A percentile compares a stretch with the other conserved stretches of the same genome.
These are phyloP conservation scores for Mus spretus DNA, from an alignment of 2,797 vertebrate species.

Conservation along the genomic window DNA sequence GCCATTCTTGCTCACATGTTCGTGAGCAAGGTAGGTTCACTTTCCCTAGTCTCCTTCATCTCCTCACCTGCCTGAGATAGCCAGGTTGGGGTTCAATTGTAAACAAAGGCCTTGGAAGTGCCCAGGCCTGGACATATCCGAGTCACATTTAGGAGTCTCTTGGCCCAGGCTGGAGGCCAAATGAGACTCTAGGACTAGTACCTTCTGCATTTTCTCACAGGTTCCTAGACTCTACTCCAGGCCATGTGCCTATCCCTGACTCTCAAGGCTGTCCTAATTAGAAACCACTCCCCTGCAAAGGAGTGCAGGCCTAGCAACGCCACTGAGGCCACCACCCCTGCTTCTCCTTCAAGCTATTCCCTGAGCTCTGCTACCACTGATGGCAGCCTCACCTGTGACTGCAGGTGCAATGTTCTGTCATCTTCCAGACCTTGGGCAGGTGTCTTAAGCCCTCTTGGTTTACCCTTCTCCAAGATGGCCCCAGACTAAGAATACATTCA, in stretches of 20 bases:
- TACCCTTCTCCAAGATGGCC: too few species aligned
- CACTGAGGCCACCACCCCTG: neutral
- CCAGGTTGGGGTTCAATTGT: neutral
- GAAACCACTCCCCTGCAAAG: neutral
- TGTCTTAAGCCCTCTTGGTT: neutral
- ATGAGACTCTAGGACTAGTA: neutral
- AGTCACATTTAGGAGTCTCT: neutral
- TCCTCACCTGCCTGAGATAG: neutral
- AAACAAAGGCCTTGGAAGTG: neutral
- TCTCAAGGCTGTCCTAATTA: neutral
- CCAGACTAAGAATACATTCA: neutral
- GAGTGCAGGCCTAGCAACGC: neutral
- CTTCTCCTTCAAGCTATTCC: neutral
- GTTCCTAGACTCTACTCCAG: neutral
- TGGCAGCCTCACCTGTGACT: neutral
- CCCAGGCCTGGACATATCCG: fast-evolving
- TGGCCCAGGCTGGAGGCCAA: neutral
- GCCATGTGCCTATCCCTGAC: neutral
- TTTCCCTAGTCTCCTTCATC: neutral
- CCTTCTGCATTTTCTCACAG: neutral
- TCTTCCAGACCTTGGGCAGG: neutral
- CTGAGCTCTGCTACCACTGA: neutral
- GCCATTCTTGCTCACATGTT: neutral
- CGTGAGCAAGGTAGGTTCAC: neutral
- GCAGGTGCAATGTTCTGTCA: neutral